Evolutionary conservation across 1,140 invertebrate species (phyloP), one percentile per base, ranked within the genome.

Genomic region (Zeugodacus cucurbitae): DNA sequence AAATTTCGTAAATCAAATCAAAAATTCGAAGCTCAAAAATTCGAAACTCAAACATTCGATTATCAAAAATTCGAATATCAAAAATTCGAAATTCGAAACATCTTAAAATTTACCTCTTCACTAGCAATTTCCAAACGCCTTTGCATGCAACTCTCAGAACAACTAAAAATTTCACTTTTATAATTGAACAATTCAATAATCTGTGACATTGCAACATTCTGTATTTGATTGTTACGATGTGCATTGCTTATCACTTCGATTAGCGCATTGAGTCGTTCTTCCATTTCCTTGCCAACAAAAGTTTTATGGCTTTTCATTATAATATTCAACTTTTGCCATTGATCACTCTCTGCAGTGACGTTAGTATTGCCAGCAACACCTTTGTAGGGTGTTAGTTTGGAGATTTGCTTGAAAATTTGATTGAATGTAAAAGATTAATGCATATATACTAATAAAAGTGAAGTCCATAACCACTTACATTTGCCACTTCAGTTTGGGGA

Each of bases 111-210:
- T 54, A 89, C 89, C 88, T 89, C 89, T 29, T 86, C 59, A 32
- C 91, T 92, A 8, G 91, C 91, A 85, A 92, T 91, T 26, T 93
- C 91, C n/a, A 93, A 89, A 0, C 92, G 91, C 70, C 91, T 90
- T 29, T 91, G 88, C 87, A 93, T 90, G 14, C 67, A 89, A 7
- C 86, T 58, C 29, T 90, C 87, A 14, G 87, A 54, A 17, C 89
- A 88, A n/a, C 90, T 90, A n/a, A 92, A 90, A 64, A 90, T 91
- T 8, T 92, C 89, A 26, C 93, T 92, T 89, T 92, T 92, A 89
- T 93, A 91, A 85, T 92, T 92, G 3, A 92, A 93, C 11, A 93
- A 64, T 44, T 93, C 91, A 54, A 93, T 92, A 22, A 93, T 90
- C 88, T 93, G 92, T 0, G 92, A 93, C 8, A 91, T 90, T 2